Conservation (phyloP, 2,888 invertebrate species). For the Yponomeuta sedellus region DNA sequence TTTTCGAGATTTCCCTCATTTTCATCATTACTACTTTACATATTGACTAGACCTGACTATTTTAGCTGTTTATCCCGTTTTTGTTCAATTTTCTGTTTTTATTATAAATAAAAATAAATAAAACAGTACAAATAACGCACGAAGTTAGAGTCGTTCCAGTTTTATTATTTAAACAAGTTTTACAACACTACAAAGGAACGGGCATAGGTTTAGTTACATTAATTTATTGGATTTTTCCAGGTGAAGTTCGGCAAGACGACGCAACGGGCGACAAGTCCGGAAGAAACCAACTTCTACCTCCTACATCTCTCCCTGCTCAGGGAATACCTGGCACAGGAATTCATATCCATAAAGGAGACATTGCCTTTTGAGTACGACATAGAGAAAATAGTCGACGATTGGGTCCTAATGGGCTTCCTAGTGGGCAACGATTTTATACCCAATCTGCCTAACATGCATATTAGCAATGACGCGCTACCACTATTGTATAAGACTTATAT, state of each 20-base stretch:
- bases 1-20: no score
- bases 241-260: conserved; percentile 85
- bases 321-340: conserved; percentile 95
- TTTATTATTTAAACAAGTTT: no score
- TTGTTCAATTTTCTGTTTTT: no score
- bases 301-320: conserved; percentile 93
- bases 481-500: conserved; percentile 92
- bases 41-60: no score
- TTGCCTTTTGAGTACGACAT: conserved; percentile 87
- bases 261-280: conserved; percentile 83
- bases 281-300: conserved; percentile 94
- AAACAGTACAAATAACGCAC: no score
- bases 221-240: conserved; percentile 41
- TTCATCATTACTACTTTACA: no score
- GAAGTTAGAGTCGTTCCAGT: no score
- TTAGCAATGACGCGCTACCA: conserved; percentile 91
- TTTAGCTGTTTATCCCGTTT: no score
- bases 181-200: no score
- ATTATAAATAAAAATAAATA: no score
- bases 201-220: background rate
- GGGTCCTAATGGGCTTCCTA: conserved; percentile 97
- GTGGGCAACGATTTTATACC: conserved; percentile 99
- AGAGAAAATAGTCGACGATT: conserved; percentile 96
- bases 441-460: conserved; percentile 95
- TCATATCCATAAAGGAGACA: conserved; percentile 80